Evolutionary conservation across 2,888 invertebrate genomes (phyloP).

Genomic region (Philereme transversata): DNA sequence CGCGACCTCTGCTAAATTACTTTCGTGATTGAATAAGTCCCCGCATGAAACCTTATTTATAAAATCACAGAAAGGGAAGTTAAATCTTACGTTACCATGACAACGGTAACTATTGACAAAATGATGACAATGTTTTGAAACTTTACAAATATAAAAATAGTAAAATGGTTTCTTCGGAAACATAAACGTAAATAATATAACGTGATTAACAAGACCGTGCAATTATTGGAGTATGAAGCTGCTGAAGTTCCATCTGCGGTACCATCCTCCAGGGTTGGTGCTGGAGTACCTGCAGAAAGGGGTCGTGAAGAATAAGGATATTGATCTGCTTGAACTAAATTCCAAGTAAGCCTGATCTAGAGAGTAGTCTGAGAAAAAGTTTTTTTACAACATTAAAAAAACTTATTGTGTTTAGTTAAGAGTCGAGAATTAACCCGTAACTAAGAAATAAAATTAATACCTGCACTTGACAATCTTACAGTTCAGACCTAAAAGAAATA

Average conservation of each 20-base stretch:
- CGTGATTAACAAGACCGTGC: neutral
- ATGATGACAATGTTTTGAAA: conserved; percentile 50
- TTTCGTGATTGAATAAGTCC: no score
- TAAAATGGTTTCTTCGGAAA: conserved; percentile 36
- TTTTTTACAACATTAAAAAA: no score
- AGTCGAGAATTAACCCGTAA: no score
- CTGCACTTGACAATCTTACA: conserved; percentile 48
- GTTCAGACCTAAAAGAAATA: conserved; percentile 82
- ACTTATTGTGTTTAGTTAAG: no score
- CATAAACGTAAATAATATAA: conserved; percentile 13
- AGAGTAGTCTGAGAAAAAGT: no score
- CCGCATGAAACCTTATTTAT: no score
- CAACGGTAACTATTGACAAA: conserved; percentile 67
- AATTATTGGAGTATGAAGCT: conserved; percentile 81
- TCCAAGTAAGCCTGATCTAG: conserved; percentile 74
- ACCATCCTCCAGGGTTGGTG: conserved; percentile 88
- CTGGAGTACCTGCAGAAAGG: conserved; percentile 85
- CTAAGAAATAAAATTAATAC: no score
- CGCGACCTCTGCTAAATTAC: no score
- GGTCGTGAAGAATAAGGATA: conserved; percentile 83
- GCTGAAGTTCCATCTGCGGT: conserved; percentile 87
- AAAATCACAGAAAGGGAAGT: no score
- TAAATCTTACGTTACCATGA: conserved; percentile 46
- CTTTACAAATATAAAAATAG: conserved; percentile 42
- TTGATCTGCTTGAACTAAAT: conserved; percentile 86